These are phyloP conservation scores for Leptinotarsa lineolata DNA, from an alignment of 1,140 invertebrate species.

Conservation along the genomic window DNA sequence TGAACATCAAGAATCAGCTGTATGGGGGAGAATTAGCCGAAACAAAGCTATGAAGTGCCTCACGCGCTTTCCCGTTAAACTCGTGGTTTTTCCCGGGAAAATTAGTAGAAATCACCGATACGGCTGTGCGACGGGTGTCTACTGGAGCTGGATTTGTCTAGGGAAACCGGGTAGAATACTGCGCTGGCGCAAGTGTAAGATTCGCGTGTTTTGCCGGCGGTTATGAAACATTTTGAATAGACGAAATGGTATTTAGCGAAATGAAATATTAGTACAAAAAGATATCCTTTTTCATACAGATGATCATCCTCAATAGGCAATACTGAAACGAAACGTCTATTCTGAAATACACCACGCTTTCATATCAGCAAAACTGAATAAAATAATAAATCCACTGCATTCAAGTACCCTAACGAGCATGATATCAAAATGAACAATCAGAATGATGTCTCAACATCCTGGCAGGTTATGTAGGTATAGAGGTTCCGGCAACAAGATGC, in stretches of 20 bases:
- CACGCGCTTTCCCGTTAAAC: neutral
- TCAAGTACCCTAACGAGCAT: no score
- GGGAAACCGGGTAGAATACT: constrained; percentile 40
- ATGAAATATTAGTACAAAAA: no score
- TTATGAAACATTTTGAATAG: neutral
- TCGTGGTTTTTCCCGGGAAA: constrained; percentile 32
- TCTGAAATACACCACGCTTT: no score
- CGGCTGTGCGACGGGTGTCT: constrained; percentile 36
- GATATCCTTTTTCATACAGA: no score
- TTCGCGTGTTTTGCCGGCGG: neutral
- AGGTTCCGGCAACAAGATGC: no score
- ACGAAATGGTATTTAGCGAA: neutral
- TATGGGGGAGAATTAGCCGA: neutral
- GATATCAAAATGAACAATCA: no score
- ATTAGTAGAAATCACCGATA: constrained; percentile 36
- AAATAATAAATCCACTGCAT: no score
- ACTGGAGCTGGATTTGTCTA: constrained; percentile 46
- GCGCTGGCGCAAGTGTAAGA: constrained; percentile 38
- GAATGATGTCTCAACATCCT: no score
- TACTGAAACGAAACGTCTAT: no score
- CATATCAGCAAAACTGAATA: no score
- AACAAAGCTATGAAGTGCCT: neutral
- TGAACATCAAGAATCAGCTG: neutral
- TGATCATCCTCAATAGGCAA: no score
- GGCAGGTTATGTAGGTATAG: no score